Evolutionary conservation across 53 echinoderm and acorn worm species (phyloP), one percentile per base, ranked within the genome.

Genomic region (Arbacia lixula): DNA sequence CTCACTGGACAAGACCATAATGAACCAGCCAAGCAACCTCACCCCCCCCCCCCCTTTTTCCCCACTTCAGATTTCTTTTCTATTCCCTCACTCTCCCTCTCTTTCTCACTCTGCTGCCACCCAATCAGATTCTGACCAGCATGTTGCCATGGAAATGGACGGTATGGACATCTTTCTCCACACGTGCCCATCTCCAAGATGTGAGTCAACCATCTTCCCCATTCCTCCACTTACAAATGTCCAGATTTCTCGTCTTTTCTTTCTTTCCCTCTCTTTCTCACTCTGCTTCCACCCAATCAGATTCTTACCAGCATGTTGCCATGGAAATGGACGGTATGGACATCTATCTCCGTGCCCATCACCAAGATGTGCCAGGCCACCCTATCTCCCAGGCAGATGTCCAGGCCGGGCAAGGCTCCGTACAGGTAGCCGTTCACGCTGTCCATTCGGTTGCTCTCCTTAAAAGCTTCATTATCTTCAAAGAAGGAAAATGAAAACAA

Each of bases 291-390:
- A 46, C 49, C 8, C n/a, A 21, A 57, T 5, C 5, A 57, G 14
- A 5, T 30, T 12, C 88, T 89, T 87, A 99, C 99, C 92, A 99
- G 46, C 32, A 72, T 39, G 49, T 99, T 94, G 30, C 99, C 99
- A 62, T 94, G 90, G 78, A 99, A 94, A 53, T 89, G 82, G 9
- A 99, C 61, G 1, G 99, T 94, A 69, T 99, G 94, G 16, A 99
- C 73, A 51, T 99, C 99, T 42, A 87, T 87, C 74, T 99, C 99
- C 24, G 94, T 94, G 3, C 99, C 99, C 51, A 99, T 83, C 0
- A 80, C 84, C 53, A 94, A 56, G 53, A 99, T 61, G 46, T 99
- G 89, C 99, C 99, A 99, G 42, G 81, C 89, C 27, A 92, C 87
- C 53, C 68, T 90, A 36, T 95, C 99, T 17, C 94, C 94, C 14